Conservation (phyloP, 1,140 invertebrate species). For the Drosophila parvula region DNA sequence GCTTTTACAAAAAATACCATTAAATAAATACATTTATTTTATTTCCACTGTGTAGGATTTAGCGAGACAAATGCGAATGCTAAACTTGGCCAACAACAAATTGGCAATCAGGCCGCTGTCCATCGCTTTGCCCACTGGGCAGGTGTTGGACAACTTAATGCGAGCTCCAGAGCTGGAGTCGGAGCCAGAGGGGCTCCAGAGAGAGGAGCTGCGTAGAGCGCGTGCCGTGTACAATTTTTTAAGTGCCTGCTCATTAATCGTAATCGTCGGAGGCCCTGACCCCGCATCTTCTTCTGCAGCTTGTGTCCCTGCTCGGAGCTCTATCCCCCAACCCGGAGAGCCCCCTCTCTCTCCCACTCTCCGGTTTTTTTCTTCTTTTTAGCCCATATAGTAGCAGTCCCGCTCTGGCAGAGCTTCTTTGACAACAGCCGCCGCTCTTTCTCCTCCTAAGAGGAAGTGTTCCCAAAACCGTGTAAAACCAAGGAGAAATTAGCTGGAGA, state of each 20-base stretch:
- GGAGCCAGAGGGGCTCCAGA: not conserved
- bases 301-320: constrained; percentile 3
- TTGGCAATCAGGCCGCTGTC: constrained; percentile 74
- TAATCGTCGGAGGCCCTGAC: constrained; percentile 59
- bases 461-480: not conserved
- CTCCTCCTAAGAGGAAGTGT: not conserved
- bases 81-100: constrained; percentile 65
- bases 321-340: not conserved
- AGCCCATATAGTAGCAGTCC: constrained; percentile 4
- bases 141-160: constrained; percentile 80
- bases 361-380: not conserved
- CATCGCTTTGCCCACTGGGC: constrained; percentile 62
- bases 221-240: constrained; percentile 69
- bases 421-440: constrained; percentile 23
- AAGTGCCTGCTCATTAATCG: constrained; percentile 79
- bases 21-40: not conserved
- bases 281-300: constrained; percentile 9
- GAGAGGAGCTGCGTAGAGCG: constrained; percentile 57
- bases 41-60: constrained; percentile 32
- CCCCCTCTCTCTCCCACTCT: not conserved
- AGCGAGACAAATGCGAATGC: constrained; percentile 57
- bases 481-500: not conserved
- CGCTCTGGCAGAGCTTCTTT: constrained; percentile 10
- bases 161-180: constrained; percentile 9
- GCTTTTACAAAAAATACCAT: too few species aligned